These are phyloP conservation scores for Drosophila sturtevanti DNA, from an alignment of 1,140 invertebrate genomes.

Conservation along the genomic window DNA sequence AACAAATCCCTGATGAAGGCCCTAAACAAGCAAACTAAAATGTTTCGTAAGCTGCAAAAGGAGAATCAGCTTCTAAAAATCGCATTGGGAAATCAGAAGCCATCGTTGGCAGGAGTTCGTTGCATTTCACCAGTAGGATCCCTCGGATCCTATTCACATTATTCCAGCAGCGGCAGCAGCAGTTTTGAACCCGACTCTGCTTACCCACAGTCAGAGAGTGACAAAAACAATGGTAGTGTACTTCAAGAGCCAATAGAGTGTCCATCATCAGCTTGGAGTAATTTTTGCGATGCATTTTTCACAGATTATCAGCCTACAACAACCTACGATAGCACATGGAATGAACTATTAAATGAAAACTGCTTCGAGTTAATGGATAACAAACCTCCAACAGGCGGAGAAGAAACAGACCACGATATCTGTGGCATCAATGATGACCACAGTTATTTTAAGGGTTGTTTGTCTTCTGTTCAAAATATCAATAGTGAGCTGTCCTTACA, in stretches of 20 bases:
- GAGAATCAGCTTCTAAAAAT: constrained; percentile 84
- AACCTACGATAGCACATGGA: constrained; percentile 29
- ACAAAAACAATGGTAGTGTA: constrained; percentile 49
- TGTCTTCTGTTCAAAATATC: constrained; percentile 52
- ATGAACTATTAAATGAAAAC: constrained; percentile 31
- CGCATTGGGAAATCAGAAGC: constrained; percentile 84
- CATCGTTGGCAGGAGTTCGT: background rate
- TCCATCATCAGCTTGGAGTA: constrained; percentile 50
- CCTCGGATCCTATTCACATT: constrained; percentile 1
- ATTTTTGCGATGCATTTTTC: constrained; percentile 62
- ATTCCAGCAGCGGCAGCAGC: constrained; percentile 13
- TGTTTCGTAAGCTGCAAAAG: constrained; percentile 83
- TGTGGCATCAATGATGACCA: constrained; percentile 28
- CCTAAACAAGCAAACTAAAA: constrained; percentile 83
- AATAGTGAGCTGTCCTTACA: constrained; percentile 83
- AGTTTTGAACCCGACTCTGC: background rate
- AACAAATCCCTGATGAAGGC: constrained; percentile 83
- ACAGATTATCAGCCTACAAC: constrained; percentile 48
- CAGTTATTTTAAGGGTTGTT: constrained; percentile 46
- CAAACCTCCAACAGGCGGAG: background rate
- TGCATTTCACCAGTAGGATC: constrained; percentile 5
- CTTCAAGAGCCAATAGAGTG: background rate
- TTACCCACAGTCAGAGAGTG: constrained; percentile 6
- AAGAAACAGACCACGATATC: background rate
- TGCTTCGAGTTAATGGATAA: constrained; percentile 17